phyloP scores from a whole-genome alignment of 2,113 vertebrate species.

The Triplophysa dalaica region DNA sequence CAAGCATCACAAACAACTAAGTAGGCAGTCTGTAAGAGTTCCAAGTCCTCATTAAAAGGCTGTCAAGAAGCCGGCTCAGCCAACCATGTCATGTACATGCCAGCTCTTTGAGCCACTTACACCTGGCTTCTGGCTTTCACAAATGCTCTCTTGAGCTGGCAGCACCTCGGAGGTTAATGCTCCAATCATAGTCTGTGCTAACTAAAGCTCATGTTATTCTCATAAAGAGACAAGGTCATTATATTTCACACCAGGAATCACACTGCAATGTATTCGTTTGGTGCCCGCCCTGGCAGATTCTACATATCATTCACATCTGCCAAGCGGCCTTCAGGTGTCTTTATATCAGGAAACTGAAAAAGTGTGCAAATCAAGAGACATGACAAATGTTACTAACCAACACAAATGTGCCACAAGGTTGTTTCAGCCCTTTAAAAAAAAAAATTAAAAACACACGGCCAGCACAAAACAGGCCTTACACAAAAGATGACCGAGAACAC shows the following conservation, averaged over 20 bases:
- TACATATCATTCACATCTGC: not conserved
- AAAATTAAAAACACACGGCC: not conserved
- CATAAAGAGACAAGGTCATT: slow-evolving; percentile 34
- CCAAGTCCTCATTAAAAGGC: slow-evolving; percentile 35
- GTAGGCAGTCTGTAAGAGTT: not conserved
- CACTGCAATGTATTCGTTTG: not conserved
- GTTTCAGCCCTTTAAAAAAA: slow-evolving; percentile 38
- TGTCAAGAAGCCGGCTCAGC: slow-evolving; percentile 23
- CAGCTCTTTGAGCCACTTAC: slow-evolving; percentile 46
- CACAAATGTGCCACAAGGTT: slow-evolving; percentile 17
- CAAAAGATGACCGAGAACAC: slow-evolving; percentile 36
- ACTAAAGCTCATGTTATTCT: slow-evolving; percentile 40
- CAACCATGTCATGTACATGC: slow-evolving; percentile 17
- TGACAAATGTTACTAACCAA: slow-evolving; percentile 34
- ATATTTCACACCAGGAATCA: not conserved
- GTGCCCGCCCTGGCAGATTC: not conserved
- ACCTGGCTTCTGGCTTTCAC: slow-evolving; percentile 42
- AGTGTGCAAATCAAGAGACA: not conserved
- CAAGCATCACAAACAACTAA: not conserved
- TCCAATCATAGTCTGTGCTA: slow-evolving; percentile 34
- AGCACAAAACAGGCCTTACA: slow-evolving; percentile 34
- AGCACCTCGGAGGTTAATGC: slow-evolving; percentile 39
- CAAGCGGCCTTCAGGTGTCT: not conserved
- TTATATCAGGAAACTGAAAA: not conserved
- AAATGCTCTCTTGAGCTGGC: slow-evolving; percentile 35